Base-by-base conservation (phyloP, 2,113 vertebrate species). In the Zosterops hypoxanthus region DNA sequence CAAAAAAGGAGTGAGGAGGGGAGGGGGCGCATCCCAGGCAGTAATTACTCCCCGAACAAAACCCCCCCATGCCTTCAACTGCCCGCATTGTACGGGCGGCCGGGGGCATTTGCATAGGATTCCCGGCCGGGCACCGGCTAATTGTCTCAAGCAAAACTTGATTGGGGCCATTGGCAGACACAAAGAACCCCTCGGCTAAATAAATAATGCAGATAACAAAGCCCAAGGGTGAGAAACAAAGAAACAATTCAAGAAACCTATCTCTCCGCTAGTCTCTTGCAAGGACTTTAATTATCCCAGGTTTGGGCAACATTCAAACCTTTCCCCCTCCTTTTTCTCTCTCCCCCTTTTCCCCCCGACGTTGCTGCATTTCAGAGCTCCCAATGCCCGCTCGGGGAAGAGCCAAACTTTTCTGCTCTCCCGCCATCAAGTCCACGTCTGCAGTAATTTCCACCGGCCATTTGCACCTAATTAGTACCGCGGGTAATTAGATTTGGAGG, bases 141-240 rank as follows among this genome's bases (percentile, higher is more conserved):
- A 99, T 99, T 98, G 98, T 98, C 98, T 98, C 98, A 98, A 98
- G 98, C 98, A 98, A 98, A 98, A 98, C 98, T 98, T 99, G 98
- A 99, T 99, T 98, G 98, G 98, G 98, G 98, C 98, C 99, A 99
- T 99, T 99, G 98, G 98, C 98, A 97, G 98, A 99, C 98, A 99
- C 99, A 99, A 99, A 99, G 99, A 97, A 98, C 98, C 99, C 99
- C 98, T 97, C 98, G 98, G 99, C 98, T 98, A 98, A 99, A 99
- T 99, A 99, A 99, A 98, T 98, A 98, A 98, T 98, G 98, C 98
- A 97, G 99, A 99, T 99, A 99, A 99, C 98, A 99, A 99, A 99
- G 98, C 97, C 98, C 97, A 97, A 98, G 96, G 97, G 98, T 94
- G 98, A 98, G 97, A 98, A 98, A 99, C 98, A 99, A 99, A 98